phyloP scores from a whole-genome alignment of 2,888 invertebrate species.

The Phaedon cochleariae region DNA sequence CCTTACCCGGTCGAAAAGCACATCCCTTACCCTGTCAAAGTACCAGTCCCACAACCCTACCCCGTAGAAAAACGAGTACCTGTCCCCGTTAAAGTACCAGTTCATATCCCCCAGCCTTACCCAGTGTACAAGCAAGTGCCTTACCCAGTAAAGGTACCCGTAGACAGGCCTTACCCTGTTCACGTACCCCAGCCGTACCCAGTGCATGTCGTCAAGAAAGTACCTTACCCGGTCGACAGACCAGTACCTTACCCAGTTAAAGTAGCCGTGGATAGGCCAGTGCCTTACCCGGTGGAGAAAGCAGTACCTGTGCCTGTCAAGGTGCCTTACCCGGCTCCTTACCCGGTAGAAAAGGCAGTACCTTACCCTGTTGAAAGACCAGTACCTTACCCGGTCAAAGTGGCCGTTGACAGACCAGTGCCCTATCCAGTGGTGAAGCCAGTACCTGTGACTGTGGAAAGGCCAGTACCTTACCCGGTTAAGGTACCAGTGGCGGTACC shows the following conservation, averaged over 20 bases:
- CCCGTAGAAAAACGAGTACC: conserved; percentile 80
- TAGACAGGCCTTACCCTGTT: conserved; percentile 75
- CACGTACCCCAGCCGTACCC: conserved; percentile 74
- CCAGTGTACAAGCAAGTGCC: conserved; percentile 75
- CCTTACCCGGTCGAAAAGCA: conserved; percentile 84
- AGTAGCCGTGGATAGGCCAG: conserved; percentile 65
- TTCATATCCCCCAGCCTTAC: conserved; percentile 79
- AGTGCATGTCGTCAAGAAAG: conserved; percentile 73
- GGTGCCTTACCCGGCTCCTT: conserved; percentile 74
- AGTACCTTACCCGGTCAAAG: conserved; percentile 66
- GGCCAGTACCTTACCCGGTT: conserved; percentile 70
- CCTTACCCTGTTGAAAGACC: conserved; percentile 71
- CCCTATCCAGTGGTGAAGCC: conserved; percentile 72
- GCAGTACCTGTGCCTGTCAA: conserved; percentile 72
- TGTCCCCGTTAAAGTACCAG: conserved; percentile 78
- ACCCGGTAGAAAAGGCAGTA: conserved; percentile 73
- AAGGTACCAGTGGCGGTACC: conserved; percentile 66
- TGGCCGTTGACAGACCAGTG: conserved; percentile 64
- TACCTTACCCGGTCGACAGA: conserved; percentile 75
- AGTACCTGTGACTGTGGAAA: conserved; percentile 73
- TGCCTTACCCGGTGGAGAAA: conserved; percentile 71
- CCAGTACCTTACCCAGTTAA: conserved; percentile 74
- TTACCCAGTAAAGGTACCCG: conserved; percentile 75
- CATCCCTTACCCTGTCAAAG: conserved; percentile 78
- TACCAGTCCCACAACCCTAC: conserved; percentile 78